Evolutionary conservation across 2,113 vertebrate species (phyloP).

Genomic region (Zingel zingel): DNA sequence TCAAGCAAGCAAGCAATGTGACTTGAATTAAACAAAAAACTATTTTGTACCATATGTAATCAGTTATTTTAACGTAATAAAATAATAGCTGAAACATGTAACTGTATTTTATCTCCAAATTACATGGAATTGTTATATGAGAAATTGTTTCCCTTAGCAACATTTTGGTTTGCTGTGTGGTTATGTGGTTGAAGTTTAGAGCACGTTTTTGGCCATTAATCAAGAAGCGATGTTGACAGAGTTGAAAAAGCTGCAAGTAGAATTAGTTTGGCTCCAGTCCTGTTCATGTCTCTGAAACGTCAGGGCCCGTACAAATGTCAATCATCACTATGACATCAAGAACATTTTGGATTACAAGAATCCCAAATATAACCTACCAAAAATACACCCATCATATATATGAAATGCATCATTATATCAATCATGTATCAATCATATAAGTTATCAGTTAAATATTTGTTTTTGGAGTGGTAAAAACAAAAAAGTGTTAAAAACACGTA

Average conservation of each 20-base stretch:
- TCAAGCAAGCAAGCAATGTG: too few species aligned
- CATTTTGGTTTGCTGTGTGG: slow-evolving; percentile 13
- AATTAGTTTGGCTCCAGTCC: slow-evolving; percentile 61
- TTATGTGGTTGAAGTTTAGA: slow-evolving; percentile 19
- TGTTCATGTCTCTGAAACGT: slow-evolving; percentile 53
- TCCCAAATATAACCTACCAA: slow-evolving; percentile 9
- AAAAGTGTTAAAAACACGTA: not conserved
- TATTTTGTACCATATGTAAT: not conserved
- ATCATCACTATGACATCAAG: slow-evolving; percentile 38
- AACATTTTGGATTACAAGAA: slow-evolving; percentile 65
- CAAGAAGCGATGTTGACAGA: slow-evolving; percentile 57
- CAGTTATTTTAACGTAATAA: not conserved
- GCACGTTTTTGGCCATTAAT: slow-evolving; percentile 62
- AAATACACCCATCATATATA: not conserved
- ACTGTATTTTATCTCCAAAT: not conserved
- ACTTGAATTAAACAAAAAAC: not conserved
- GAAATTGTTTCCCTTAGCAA: slow-evolving; percentile 4
- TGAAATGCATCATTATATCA: not conserved
- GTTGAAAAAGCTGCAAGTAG: slow-evolving; percentile 26
- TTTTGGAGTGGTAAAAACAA: not conserved
- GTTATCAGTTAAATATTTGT: not conserved
- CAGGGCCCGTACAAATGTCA: slow-evolving; percentile 38
- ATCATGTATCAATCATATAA: not conserved
- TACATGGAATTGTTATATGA: not conserved
- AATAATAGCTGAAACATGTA: not conserved